These are phyloP conservation scores for Papilio polytes DNA, from an alignment of 1,140 invertebrate species.

Conservation along the genomic window DNA sequence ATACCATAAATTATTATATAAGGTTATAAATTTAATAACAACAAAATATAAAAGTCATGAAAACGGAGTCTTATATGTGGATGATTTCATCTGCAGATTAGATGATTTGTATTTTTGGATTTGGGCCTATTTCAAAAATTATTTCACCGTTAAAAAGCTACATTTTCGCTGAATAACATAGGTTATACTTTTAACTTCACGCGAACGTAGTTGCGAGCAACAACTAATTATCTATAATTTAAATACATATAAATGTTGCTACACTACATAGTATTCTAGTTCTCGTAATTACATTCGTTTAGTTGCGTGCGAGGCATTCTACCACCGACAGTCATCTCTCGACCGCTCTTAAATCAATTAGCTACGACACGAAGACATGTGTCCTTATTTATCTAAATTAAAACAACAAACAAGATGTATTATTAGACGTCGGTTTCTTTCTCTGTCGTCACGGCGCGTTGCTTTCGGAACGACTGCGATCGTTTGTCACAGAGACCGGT, in stretches of 20 bases:
- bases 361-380: slow-evolving; percentile 55
- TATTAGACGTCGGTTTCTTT: slow-evolving; percentile 40
- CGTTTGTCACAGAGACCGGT: slow-evolving; percentile 29
- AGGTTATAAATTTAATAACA: too few species aligned
- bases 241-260: not conserved
- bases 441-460: slow-evolving; percentile 42
- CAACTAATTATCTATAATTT: too few species aligned
- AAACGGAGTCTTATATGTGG: too few species aligned
- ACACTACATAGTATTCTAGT: not conserved
- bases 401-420: slow-evolving; percentile 52
- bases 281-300: not conserved
- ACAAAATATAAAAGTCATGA: too few species aligned
- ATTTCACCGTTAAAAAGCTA: too few species aligned
- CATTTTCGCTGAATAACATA: too few species aligned
- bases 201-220: too few species aligned
- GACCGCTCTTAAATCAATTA: slow-evolving; percentile 58
- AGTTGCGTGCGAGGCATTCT: not conserved
- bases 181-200: too few species aligned
- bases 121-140: too few species aligned
- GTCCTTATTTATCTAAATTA: slow-evolving; percentile 65
- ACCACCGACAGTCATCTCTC: not conserved
- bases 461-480: slow-evolving; percentile 10
- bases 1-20: too few species aligned
- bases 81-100: too few species aligned
- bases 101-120: too few species aligned